These are phyloP conservation scores for Coregonus clupeaformis DNA, from an alignment of 2,113 vertebrate genomes.

Conservation along the genomic window DNA sequence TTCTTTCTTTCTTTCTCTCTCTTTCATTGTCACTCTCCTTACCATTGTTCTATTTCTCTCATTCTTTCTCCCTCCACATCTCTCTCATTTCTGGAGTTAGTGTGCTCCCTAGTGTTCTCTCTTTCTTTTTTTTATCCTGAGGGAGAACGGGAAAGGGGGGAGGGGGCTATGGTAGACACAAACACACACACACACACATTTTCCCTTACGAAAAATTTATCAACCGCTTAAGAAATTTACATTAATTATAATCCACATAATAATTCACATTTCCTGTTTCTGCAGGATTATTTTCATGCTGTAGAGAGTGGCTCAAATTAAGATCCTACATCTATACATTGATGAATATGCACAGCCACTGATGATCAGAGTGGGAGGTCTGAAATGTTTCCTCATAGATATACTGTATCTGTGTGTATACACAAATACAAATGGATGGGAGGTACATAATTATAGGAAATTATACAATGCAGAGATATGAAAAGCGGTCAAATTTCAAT, in stretches of 20 bases:
- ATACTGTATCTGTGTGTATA: background rate
- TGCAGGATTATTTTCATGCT: no score
- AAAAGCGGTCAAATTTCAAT: background rate
- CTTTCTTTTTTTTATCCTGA: constrained; percentile 11
- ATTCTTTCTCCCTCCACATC: background rate
- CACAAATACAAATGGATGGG: constrained; percentile 1
- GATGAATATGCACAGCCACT: background rate
- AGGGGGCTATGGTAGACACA: constrained; percentile 5
- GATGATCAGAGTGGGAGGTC: background rate
- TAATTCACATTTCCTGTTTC: no score
- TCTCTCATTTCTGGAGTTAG: constrained; percentile 69
- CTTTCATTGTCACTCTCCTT: background rate
- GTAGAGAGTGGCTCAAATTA: no score
- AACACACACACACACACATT: background rate
- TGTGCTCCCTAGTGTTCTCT: constrained; percentile 76
- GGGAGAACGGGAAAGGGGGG: constrained; percentile 2
- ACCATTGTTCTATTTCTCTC: constrained; percentile 9
- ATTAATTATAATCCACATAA: no score
- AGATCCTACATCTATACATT: no score
- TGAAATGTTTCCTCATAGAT: background rate
- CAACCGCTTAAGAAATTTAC: no score
- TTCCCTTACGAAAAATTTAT: no score
- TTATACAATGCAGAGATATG: no score
- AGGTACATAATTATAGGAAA: background rate
- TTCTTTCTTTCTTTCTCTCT: background rate